Evolutionary conservation across 2,797 vertebrate species (phyloP).

Genomic region (Coilia nasus): DNA sequence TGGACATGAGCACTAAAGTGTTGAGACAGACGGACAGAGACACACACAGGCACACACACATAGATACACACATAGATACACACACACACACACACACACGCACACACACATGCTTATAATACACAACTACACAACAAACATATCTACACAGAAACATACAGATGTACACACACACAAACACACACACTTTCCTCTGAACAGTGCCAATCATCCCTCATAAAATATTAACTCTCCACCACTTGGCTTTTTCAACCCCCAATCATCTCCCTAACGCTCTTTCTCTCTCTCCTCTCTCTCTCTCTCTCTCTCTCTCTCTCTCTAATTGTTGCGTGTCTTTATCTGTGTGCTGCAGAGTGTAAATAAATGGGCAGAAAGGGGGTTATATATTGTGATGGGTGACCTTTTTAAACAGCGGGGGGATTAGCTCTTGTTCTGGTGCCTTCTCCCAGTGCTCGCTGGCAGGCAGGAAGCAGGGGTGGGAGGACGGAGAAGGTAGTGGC

Average conservation of each 20-base stretch:
- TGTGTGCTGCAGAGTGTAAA: slow-evolving; percentile 89
- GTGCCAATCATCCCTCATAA: slow-evolving; percentile 77
- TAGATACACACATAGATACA: background rate
- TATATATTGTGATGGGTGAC: slow-evolving; percentile 83
- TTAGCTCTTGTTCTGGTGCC: slow-evolving; percentile 87
- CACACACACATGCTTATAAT: too few species aligned
- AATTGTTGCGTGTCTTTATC: slow-evolving; percentile 88
- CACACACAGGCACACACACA: background rate
- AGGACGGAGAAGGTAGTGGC: slow-evolving; percentile 59
- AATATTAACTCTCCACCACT: slow-evolving; percentile 82
- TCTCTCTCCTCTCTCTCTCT: slow-evolving; percentile 77
- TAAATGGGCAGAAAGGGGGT: slow-evolving; percentile 87
- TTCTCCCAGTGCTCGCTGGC: slow-evolving; percentile 11
- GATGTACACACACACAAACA: background rate
- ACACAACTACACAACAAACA: too few species aligned
- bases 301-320: slow-evolving; percentile 74
- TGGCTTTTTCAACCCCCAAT: slow-evolving; percentile 82
- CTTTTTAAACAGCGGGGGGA: slow-evolving; percentile 84
- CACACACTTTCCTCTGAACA: slow-evolving; percentile 28
- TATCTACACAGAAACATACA: background rate
- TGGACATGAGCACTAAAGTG: background rate
- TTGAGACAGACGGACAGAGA: background rate
- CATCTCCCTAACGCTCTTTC: slow-evolving; percentile 62
- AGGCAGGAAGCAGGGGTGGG: slow-evolving; percentile 64
- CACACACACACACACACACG: too few species aligned